Evolutionary conservation across 2,113 vertebrate genomes (phyloP).

Genomic region (Perca fluviatilis): DNA sequence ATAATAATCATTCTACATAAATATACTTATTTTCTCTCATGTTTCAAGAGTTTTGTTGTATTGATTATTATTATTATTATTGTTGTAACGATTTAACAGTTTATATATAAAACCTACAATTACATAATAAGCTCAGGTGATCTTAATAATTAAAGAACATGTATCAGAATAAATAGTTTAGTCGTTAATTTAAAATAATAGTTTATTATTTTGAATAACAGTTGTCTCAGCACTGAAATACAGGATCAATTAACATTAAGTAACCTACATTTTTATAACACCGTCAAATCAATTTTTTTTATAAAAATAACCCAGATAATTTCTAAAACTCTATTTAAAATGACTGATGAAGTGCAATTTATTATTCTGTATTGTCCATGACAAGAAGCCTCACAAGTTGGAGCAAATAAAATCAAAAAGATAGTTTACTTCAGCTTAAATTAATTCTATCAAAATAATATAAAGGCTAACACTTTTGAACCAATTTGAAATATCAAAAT

Average conservation of each 20-base stretch:
- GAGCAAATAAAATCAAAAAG: slow-evolving; percentile 14
- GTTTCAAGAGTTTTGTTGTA: neutral
- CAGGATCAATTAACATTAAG: neutral
- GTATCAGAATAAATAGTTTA: neutral
- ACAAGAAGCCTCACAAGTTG: slow-evolving; percentile 17
- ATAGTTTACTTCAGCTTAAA: slow-evolving; percentile 15
- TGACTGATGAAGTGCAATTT: neutral
- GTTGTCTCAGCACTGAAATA: neutral
- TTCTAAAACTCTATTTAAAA: slow-evolving; percentile 12
- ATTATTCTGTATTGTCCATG: slow-evolving; percentile 27
- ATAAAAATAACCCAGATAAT: neutral
- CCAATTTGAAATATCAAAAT: slow-evolving; percentile 36
- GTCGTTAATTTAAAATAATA: neutral
- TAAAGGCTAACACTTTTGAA: neutral
- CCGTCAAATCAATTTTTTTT: neutral
- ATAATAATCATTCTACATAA: slow-evolving; percentile 14
- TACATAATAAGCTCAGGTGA: neutral
- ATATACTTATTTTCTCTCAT: slow-evolving; percentile 7
- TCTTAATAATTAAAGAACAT: slow-evolving; percentile 20
- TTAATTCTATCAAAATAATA: neutral
- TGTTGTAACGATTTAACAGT: neutral
- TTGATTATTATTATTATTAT: slow-evolving; percentile 13
- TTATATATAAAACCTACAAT: slow-evolving; percentile 5
- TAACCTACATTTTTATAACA: slow-evolving; percentile 13
- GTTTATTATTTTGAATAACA: neutral